Evolutionary conservation across 2,113 vertebrate genomes (phyloP), one percentile per base, ranked within the genome.

Genomic region (Alligator mississippiensis): DNA sequence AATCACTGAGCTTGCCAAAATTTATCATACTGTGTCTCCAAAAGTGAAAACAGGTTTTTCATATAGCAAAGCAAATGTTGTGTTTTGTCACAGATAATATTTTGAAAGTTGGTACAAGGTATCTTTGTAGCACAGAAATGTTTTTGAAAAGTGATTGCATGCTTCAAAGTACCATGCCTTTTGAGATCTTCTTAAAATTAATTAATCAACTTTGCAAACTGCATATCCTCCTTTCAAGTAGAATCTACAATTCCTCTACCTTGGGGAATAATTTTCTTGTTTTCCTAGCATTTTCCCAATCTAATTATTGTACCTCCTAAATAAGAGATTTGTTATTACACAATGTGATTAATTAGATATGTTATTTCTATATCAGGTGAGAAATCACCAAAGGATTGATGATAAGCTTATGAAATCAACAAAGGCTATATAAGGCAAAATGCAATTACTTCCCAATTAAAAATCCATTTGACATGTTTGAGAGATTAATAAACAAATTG

Each of bases 121-220:
- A 97, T 97, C 96, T 97, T 95, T 90, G 87, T 92, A 96, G 93
- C 91, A 94, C 96, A 96, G 95, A 94, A 95, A 90, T 87, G 77
- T 88, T 95, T 92, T 90, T 94, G 89, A 74, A 91, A 95, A 95
- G 95, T 96, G 96, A 96, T 96, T 96, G 66, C 89, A 55, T 90
- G 96, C 95, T 97, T 98, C 94, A 96, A 98, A 97, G 96, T 91
- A 89, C 91, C 5, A 62, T 89, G 94, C 86, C 96, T 96, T 97
- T 79, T 38, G 96, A 98, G 97, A 97, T 97, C 85, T 93, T 93
- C 96, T 93, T 96, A 97, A 96, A 98, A 96, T 93, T 96, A 97
- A 98, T 98, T 98, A 98, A 98, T 97, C 96, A 97, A 97, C 97
- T 97, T 97, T 88, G 90, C 96, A 96, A 97, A 97, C 90, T 85